Evolutionary conservation across 2,113 vertebrate genomes (phyloP).

Genomic region (Siniperca knerii): DNA sequence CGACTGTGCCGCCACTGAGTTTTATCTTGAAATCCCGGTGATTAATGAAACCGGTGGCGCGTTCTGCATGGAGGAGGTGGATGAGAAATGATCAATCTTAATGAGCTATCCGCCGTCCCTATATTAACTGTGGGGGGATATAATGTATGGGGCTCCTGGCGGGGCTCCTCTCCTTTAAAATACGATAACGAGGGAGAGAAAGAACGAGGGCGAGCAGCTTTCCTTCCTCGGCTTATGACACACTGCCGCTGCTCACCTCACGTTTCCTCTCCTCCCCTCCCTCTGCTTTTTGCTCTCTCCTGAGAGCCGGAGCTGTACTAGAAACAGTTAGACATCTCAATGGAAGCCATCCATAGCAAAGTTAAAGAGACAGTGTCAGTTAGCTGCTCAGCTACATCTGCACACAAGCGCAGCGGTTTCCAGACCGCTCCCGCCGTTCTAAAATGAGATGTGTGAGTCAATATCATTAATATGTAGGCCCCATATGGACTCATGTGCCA

Average conservation of each 20-base stretch:
- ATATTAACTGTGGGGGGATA: constrained; percentile 79
- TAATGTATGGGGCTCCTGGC: constrained; percentile 74
- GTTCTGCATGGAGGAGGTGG: constrained; percentile 75
- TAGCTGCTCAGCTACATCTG: constrained; percentile 4
- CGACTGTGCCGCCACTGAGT: constrained; percentile 49
- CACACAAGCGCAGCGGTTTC: neutral
- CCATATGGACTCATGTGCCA: constrained; percentile 10
- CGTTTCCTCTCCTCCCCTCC: constrained; percentile 19
- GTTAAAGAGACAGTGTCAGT: constrained; percentile 56
- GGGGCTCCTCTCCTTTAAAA: constrained; percentile 80
- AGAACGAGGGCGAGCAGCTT: constrained; percentile 57
- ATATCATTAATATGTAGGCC: constrained; percentile 47
- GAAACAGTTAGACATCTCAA: constrained; percentile 69
- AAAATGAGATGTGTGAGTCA: constrained; percentile 60
- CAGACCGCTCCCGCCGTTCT: neutral
- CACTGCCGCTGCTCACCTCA: constrained; percentile 39
- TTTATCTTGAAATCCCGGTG: constrained; percentile 82
- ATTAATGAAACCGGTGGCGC: constrained; percentile 80
- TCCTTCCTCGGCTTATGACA: constrained; percentile 49
- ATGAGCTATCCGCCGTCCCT: constrained; percentile 83
- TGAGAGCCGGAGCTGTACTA: constrained; percentile 32
- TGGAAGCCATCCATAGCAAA: constrained; percentile 63
- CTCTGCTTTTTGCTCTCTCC: constrained; percentile 17
- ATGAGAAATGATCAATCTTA: constrained; percentile 85
- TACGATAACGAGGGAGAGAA: constrained; percentile 80